Percentiles rank a stretch among this genome's conserved stretches.
phyloP scores from a whole-genome alignment of 2,113 vertebrate species.

The Phrynosoma platyrhinos region DNA sequence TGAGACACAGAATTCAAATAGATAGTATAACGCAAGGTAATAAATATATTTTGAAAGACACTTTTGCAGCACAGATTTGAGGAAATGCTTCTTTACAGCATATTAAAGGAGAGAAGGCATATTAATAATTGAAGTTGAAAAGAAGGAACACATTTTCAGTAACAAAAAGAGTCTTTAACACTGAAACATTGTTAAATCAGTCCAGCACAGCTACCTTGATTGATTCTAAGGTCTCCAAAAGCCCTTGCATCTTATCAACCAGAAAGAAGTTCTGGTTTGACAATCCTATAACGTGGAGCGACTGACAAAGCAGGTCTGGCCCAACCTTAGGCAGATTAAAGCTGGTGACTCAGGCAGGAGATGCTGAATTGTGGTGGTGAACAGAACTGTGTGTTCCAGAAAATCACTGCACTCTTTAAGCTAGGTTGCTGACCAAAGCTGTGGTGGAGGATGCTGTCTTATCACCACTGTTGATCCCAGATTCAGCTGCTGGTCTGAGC shows the following conservation, averaged over 20 bases:
- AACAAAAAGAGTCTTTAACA: neutral
- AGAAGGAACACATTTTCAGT: constrained; percentile 13
- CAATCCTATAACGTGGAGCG: neutral
- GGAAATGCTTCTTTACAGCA: constrained; percentile 41
- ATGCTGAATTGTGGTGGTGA: neutral
- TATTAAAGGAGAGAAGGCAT: constrained; percentile 32
- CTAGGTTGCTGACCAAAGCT: neutral
- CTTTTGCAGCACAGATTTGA: constrained; percentile 44
- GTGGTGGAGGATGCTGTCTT: neutral
- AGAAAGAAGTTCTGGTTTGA: neutral
- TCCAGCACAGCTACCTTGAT: neutral
- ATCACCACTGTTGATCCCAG: too few species aligned
- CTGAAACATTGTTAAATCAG: neutral
- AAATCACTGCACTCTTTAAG: neutral
- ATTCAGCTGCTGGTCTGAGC: too few species aligned
- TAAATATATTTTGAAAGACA: constrained; percentile 64
- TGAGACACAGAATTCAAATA: constrained; percentile 52
- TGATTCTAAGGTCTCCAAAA: neutral
- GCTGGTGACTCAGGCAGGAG: neutral
- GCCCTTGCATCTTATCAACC: neutral
- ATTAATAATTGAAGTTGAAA: constrained; percentile 33
- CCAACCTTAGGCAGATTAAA: neutral
- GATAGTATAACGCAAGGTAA: constrained; percentile 57
- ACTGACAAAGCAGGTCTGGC: neutral
- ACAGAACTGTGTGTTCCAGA: neutral